Percentiles rank a stretch among this genome's conserved stretches.
These are phyloP conservation scores for Apistogramma diplotaenia DNA, from an alignment of 2,113 vertebrate species.

Conservation along the genomic window DNA sequence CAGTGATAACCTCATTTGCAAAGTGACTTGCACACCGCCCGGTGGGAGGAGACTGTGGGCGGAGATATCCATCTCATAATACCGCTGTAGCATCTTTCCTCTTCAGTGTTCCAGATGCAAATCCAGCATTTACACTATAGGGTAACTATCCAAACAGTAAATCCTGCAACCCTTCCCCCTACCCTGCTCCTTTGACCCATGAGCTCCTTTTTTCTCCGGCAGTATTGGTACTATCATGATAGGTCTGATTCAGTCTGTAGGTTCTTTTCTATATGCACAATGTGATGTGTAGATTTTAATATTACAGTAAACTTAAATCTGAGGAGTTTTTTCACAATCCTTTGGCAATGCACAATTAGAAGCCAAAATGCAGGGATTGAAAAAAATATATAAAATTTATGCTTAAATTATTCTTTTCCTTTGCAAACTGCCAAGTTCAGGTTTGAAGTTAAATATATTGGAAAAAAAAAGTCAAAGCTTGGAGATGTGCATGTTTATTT, in stretches of 20 bases:
- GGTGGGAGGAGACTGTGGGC: slow-evolving; percentile 35
- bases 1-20: slow-evolving; percentile 28
- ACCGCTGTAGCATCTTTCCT: slow-evolving; percentile 44
- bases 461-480: background rate
- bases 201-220: slow-evolving; percentile 54
- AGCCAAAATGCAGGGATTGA: background rate
- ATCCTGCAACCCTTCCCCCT: slow-evolving; percentile 33
- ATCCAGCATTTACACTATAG: slow-evolving; percentile 33
- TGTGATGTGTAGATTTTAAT: background rate
- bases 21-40: slow-evolving; percentile 9
- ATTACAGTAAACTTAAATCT: background rate
- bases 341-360: background rate
- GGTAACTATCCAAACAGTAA: slow-evolving; percentile 38
- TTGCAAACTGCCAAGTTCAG: background rate
- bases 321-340: background rate
- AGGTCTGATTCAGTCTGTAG: background rate
- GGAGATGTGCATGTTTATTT: background rate
- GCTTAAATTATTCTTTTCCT: background rate
- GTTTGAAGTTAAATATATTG: background rate
- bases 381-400: background rate
- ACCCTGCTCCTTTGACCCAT: background rate
- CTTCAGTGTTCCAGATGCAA: slow-evolving; percentile 46
- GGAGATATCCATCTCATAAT: slow-evolving; percentile 51
- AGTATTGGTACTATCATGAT: background rate
- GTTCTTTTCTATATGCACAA: background rate